Base-by-base conservation (phyloP, 2,797 vertebrate genomes). In the Gallinago solitaria region DNA sequence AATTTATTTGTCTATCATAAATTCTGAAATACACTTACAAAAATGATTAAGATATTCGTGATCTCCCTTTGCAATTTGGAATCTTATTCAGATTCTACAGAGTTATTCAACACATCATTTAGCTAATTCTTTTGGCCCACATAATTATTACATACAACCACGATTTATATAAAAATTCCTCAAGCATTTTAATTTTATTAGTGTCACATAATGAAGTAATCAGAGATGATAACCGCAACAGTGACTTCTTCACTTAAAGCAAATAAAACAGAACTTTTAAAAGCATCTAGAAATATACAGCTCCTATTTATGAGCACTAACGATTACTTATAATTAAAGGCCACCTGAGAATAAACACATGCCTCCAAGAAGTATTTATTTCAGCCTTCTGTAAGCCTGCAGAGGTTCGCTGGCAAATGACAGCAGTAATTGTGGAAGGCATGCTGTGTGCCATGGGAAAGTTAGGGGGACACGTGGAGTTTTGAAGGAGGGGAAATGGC, bases 151-250 rank as follows among this genome's bases (percentile, higher is more conserved):
- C 32, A 79, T 87, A 78, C 39, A 84, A 83, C 39, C 70, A 39
- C 15, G 37, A 85, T 95, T 78, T 79, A 91, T 32, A 12, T 27
- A 94, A 87, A 94, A 91, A 87, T 47, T 82, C 56, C 69, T 69
- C 8, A 3, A 89, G 56, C 28, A 83, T 81, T 95, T 95, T 64
- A 64, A 50, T 74, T 95, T 94, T 80, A 90, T 83, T 95, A 74
- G 23, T 76, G 65, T 53, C 78, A 74, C 19, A 67, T 43, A 76
- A 87, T 89, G 61, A 90, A 96, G 21, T 79, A 90, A 93, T 95
- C 79, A 82, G 60, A 67, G 51, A 45, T 61, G 6, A 67, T 85
- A 94, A 83, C 54, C 73, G 13, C 39, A 89, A 37, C 69, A 74
- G 24, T 90, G 84, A 74, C 24, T 93, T 79, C 79, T 82, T 75